A percentile compares a stretch with the other conserved stretches of the same genome.
These are phyloP conservation scores for Magallana gigas DNA, from an alignment of 1,140 invertebrate species.

Conservation along the genomic window DNA sequence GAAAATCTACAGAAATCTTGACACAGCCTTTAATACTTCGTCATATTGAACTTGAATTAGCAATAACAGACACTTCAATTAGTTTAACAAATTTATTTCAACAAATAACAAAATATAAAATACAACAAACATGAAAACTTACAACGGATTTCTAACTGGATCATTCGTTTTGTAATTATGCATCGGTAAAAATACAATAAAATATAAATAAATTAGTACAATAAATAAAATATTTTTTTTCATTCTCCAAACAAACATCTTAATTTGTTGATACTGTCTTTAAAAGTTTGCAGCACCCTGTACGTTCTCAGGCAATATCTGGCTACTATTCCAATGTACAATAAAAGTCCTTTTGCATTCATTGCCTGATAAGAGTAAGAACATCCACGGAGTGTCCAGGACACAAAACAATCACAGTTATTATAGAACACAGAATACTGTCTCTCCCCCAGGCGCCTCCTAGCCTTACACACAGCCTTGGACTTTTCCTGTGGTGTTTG, in stretches of 20 bases:
- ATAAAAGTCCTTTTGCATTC: neutral
- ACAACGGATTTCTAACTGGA: too few species aligned
- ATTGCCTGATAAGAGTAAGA: conserved; percentile 19
- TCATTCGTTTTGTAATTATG: too few species aligned
- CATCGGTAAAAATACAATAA: too few species aligned
- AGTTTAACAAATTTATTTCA: too few species aligned
- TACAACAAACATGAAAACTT: too few species aligned
- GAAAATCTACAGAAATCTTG: too few species aligned
- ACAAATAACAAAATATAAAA: too few species aligned
- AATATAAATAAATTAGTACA: too few species aligned
- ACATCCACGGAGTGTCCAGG: neutral
- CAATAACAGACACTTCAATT: too few species aligned
- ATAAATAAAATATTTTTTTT: too few species aligned
- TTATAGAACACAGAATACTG: conserved; percentile 9
- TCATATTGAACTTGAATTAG: too few species aligned
- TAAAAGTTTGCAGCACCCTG: neutral
- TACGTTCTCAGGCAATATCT: neutral
- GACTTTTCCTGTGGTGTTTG: neutral
- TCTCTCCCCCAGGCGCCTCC: neutral
- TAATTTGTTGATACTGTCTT: neutral
- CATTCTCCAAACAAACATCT: neutral
- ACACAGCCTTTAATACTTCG: too few species aligned
- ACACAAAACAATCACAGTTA: conserved; percentile 16
- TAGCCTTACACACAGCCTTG: neutral
- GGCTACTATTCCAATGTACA: neutral